Evolutionary conservation across 2,888 invertebrate species (phyloP).

Genomic region (Cantharis rustica): DNA sequence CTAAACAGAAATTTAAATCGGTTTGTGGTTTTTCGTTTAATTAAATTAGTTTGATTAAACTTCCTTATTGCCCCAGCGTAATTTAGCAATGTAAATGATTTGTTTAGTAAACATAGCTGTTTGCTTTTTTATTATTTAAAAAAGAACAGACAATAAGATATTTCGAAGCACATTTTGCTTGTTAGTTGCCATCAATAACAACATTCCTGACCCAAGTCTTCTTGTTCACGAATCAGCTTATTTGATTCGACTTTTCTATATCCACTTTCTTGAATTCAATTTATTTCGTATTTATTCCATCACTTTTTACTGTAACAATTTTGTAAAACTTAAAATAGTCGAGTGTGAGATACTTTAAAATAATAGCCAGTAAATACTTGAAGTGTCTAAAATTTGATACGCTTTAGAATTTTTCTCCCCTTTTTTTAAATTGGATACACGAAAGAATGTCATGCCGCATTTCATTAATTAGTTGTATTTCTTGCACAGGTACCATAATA

Average conservation of each 20-base stretch:
- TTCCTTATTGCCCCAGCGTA: background rate
- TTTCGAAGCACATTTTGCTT: slow-evolving; percentile 28
- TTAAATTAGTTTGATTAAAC: background rate
- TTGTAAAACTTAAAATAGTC: background rate
- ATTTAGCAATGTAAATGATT: background rate
- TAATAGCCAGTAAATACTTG: background rate
- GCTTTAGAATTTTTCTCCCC: background rate
- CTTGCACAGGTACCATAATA: background rate
- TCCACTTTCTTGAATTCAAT: slow-evolving; percentile 26
- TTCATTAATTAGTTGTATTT: background rate
- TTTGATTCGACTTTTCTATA: slow-evolving; percentile 20
- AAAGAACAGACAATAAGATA: slow-evolving; percentile 13
- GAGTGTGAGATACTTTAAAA: background rate
- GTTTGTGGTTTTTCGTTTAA: background rate
- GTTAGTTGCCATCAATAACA: slow-evolving; percentile 31
- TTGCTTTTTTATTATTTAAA: background rate
- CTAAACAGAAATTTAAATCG: background rate
- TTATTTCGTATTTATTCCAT: slow-evolving; percentile 22
- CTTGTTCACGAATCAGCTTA: slow-evolving; percentile 16
- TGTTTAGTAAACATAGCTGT: background rate
- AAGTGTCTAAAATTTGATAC: background rate
- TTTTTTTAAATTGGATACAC: background rate
- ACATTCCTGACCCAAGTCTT: slow-evolving; percentile 21
- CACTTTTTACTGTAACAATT: background rate
- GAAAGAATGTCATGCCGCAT: background rate